phyloP scores from a whole-genome alignment of 2,797 vertebrate species.

The Danio jaintianensis region DNA sequence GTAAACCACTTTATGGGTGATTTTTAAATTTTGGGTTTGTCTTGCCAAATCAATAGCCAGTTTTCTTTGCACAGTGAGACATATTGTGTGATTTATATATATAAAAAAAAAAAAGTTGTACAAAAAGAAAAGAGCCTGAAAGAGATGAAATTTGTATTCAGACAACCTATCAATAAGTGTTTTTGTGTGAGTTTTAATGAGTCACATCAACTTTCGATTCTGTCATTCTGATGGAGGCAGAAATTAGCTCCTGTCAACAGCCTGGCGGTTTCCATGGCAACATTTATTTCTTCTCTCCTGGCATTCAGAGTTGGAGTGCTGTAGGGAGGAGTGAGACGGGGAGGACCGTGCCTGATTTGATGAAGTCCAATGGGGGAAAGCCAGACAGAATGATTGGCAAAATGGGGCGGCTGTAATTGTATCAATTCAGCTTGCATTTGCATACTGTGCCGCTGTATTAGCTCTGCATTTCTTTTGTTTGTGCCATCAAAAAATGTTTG shows the following conservation, averaged over 20 bases:
- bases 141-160: conserved; percentile 29
- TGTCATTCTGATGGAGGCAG: conserved; percentile 47
- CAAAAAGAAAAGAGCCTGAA: neutral
- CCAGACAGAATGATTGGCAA: conserved; percentile 26
- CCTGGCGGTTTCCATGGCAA: conserved; percentile 59
- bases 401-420: conserved; percentile 37
- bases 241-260: conserved; percentile 61
- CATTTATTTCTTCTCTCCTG: conserved; percentile 46
- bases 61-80: conserved; percentile 13
- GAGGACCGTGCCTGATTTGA: conserved; percentile 35
- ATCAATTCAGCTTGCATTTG: conserved; percentile 46
- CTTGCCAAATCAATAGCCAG: conserved; percentile 37
- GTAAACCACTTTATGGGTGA: conserved; percentile 35
- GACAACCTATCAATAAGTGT: conserved; percentile 33
- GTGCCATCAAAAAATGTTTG: conserved; percentile 34
- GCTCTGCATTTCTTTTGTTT: conserved; percentile 50
- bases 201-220: conserved; percentile 55
- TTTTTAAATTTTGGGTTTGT: conserved; percentile 11
- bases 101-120: neutral
- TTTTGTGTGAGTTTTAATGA: conserved; percentile 44
- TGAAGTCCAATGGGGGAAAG: conserved; percentile 38
- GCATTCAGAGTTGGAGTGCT: conserved; percentile 43
- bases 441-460: conserved; percentile 56
- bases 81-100: conserved; percentile 11
- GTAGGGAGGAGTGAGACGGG: conserved; percentile 42